Base-by-base conservation (phyloP, 2,797 vertebrate genomes). In the Semotilus atromaculatus region DNA sequence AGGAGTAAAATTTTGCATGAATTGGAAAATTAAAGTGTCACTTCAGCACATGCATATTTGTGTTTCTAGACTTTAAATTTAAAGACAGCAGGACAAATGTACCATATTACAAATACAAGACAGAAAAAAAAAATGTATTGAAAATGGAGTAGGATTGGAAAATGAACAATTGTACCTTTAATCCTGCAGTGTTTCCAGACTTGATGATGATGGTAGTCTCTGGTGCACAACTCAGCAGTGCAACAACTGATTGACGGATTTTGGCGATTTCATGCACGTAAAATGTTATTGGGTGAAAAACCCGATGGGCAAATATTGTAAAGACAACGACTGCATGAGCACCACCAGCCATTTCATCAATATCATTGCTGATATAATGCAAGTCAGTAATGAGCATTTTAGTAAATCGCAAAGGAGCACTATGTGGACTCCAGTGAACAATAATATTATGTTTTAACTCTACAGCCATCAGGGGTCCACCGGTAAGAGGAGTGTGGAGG, bases 121-220 rank as follows among this genome's bases (percentile, higher is more conserved):
- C 0, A 70, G 7, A 70, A 70, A 64, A 0, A 43, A 2, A 1
- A 36, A 36, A n/a, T n/a, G n/a, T n/a, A n/a, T n/a, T 36, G 9
- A n/a, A n/a, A 10, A 58, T 5, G 23, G 23, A n/a, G 4, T 10
- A 58, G 9, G 4, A n/a, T n/a, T 11, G 5, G 36, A 26, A 64
- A 45, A 26, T 10, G 2, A 45, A 0, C 40, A 10, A 2, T 2
- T 26, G 70, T 73, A 73, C 70, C 70, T 73, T 73, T 19, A 29
- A 0, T 19, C 43, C 70, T 19, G 45, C 31, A 31, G 80, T 81
- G 67, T 81, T 81, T 19, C 80, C 68, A 72, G 67, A 58, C 36
- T 81, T 81, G 80, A 82, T 82, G 38, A 82, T 36, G 26, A 82
- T 26, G 11, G 26, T 82, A 3, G 40, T 72, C 70, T 48, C 14